A percentile compares a stretch with the other conserved stretches of the same genome.
Conservation (phyloP, 2,888 invertebrate genomes). For the Margaritifera margaritifera region DNA sequence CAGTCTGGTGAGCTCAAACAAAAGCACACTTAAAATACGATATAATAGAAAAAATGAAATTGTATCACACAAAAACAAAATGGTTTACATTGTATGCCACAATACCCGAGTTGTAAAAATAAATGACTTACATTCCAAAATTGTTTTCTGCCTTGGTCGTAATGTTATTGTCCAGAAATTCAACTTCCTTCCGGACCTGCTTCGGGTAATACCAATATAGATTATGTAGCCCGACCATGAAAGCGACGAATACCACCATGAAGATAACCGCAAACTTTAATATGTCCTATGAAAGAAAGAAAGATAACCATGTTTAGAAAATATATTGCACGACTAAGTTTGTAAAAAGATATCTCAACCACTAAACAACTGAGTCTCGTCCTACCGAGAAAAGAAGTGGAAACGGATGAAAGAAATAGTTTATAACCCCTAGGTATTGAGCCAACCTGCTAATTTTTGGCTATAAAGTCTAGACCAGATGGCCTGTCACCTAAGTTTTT, state of each 20-base stretch:
- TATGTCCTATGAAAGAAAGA: constrained; percentile 49
- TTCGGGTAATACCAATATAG: constrained; percentile 68
- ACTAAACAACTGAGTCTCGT: too few relatives aligned
- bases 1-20: too few relatives aligned
- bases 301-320: neutral
- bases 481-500: too few relatives aligned
- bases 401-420: too few relatives aligned
- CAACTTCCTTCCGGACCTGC: constrained; percentile 50
- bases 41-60: neutral
- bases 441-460: too few relatives aligned
- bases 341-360: neutral
- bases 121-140: constrained; percentile 62
- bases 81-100: neutral
- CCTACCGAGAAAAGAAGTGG: too few relatives aligned
- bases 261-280: constrained; percentile 61
- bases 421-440: too few relatives aligned
- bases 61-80: neutral
- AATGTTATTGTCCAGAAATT: constrained; percentile 49
- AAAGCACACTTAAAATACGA: too few relatives aligned
- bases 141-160: constrained; percentile 56
- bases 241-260: constrained; percentile 56
- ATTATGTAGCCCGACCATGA: constrained; percentile 67
- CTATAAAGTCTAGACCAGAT: too few relatives aligned
- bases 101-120: neutral
- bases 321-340: neutral